Evolutionary conservation across 2,797 vertebrate genomes (phyloP).

Genomic region (Gallinago nigripennis): DNA sequence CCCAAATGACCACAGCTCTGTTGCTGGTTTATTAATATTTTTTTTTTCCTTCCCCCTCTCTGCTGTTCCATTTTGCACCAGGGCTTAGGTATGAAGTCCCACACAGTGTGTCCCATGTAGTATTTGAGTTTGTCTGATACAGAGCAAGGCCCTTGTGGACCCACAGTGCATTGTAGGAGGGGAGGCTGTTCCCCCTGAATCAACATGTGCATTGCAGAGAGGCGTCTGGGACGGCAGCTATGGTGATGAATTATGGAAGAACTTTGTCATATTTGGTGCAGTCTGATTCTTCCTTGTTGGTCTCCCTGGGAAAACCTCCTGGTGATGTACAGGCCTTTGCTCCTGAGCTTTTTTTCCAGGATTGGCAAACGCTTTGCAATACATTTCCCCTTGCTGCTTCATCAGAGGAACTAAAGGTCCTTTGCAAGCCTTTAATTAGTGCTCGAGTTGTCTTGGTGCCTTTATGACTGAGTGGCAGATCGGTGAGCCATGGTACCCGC

Average conservation of each 20-base stretch:
- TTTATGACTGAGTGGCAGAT: background rate
- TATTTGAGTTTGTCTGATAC: background rate
- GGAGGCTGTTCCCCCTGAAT: background rate
- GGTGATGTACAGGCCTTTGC: background rate
- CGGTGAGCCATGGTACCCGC: background rate
- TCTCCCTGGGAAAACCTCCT: background rate
- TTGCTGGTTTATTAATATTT: background rate
- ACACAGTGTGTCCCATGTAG: background rate
- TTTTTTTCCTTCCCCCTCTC: accelerated
- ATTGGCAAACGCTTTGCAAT: background rate
- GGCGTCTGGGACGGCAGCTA: background rate
- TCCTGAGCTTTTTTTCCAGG: background rate
- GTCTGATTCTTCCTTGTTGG: background rate
- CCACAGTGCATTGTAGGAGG: background rate
- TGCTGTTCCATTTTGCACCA: background rate
- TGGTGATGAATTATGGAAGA: background rate
- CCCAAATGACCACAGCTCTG: background rate
- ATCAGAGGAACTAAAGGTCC: background rate
- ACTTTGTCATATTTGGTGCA: background rate
- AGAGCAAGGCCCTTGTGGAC: background rate
- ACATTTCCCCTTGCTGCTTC: background rate
- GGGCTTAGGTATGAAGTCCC: background rate
- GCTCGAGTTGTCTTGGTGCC: background rate
- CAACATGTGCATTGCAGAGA: background rate
- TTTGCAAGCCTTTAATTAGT: background rate